Evolutionary conservation across 1,140 invertebrate genomes (phyloP).

Genomic region (Anoplophora glabripennis): DNA sequence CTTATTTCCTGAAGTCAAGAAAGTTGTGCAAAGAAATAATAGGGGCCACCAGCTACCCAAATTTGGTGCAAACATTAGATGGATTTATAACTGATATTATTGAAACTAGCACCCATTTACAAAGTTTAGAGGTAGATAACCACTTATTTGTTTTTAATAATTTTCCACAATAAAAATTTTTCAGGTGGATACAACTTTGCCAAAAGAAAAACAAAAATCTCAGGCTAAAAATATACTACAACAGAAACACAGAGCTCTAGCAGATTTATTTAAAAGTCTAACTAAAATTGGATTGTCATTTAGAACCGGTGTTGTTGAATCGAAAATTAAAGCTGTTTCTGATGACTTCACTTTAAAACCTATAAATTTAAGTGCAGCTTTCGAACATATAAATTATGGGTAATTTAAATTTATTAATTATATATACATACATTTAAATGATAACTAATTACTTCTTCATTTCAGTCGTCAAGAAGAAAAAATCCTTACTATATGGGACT

Average conservation of each 20-base stretch:
- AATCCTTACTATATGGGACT: slow-evolving; percentile 64
- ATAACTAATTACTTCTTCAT: slow-evolving; percentile 11
- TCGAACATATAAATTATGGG: slow-evolving; percentile 53
- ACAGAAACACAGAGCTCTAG: slow-evolving; percentile 77
- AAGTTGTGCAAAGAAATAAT: slow-evolving; percentile 63
- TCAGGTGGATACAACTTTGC: slow-evolving; percentile 59
- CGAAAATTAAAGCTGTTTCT: slow-evolving; percentile 45
- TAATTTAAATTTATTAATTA: too few species aligned
- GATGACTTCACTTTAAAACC: slow-evolving; percentile 58
- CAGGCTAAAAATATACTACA: slow-evolving; percentile 79
- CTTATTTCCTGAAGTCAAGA: slow-evolving; percentile 58
- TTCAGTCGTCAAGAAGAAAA: slow-evolving; percentile 55
- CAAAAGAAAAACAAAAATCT: slow-evolving; percentile 74
- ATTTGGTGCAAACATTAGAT: slow-evolving; percentile 60
- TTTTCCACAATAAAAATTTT: slow-evolving; percentile 16
- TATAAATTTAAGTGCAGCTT: slow-evolving; percentile 57
- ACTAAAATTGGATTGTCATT: slow-evolving; percentile 72
- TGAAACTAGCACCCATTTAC: slow-evolving; percentile 61
- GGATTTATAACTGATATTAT: slow-evolving; percentile 63
- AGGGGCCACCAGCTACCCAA: slow-evolving; percentile 55
- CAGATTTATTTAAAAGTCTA: slow-evolving; percentile 80
- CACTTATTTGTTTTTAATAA: not conserved
- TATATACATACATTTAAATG: not conserved
- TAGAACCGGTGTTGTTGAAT: slow-evolving; percentile 64
- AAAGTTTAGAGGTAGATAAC: slow-evolving; percentile 59